These are phyloP conservation scores for Neuroscelio doddi DNA, from an alignment of 2,888 invertebrate species.

Conservation along the genomic window DNA sequence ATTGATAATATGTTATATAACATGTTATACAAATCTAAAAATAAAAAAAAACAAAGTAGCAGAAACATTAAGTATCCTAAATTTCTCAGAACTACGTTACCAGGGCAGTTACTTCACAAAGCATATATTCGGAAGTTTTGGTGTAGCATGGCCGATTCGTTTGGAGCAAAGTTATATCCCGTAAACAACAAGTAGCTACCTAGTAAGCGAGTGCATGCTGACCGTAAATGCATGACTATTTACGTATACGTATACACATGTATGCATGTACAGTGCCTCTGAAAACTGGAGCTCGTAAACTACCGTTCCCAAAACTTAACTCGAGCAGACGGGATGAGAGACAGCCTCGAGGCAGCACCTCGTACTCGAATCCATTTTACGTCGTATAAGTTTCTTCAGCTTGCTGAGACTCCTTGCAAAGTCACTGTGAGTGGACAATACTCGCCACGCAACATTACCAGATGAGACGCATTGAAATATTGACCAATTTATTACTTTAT, in stretches of 20 bases:
- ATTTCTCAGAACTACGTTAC: too few relatives aligned
- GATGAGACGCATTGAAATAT: conserved; percentile 19
- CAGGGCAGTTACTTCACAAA: conserved; percentile 59
- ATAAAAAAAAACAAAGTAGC: too few relatives aligned
- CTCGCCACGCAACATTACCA: conserved; percentile 30
- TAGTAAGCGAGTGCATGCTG: conserved; percentile 48
- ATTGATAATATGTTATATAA: too few relatives aligned
- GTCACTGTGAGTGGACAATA: conserved; percentile 45
- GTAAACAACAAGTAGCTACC: conserved; percentile 65
- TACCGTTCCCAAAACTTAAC: conserved; percentile 48
- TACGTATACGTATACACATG: conserved; percentile 38
- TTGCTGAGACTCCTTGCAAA: conserved; percentile 42
- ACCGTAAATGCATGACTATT: conserved; percentile 48
- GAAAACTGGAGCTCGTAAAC: conserved; percentile 62
- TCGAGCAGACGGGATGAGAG: conserved; percentile 42
- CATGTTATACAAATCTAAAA: too few relatives aligned
- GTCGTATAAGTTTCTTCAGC: conserved; percentile 45
- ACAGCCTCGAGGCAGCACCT: conserved; percentile 37
- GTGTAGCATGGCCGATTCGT: conserved; percentile 59
- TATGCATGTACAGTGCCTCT: conserved; percentile 51
- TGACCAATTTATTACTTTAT: conserved; percentile 31
- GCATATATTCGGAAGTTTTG: conserved; percentile 62
- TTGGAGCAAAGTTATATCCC: conserved; percentile 61
- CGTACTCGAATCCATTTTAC: conserved; percentile 38
- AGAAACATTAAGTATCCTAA: too few relatives aligned